These are phyloP conservation scores for Pangasianodon hypophthalmus DNA, from an alignment of 2,113 vertebrate species.

Conservation along the genomic window DNA sequence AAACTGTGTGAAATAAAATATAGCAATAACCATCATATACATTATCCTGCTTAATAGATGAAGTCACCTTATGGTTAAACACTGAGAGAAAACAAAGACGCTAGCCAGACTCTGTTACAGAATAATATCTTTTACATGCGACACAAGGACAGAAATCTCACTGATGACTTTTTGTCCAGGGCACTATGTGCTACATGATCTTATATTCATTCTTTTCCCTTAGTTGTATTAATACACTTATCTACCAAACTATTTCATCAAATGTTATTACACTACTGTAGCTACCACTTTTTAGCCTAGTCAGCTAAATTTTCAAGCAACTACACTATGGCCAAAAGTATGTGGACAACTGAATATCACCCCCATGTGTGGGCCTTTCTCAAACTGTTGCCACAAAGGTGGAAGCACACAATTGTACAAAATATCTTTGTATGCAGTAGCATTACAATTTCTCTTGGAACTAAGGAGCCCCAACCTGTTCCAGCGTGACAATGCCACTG, in stretches of 20 bases:
- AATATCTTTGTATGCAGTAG: not conserved
- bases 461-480: too few species aligned
- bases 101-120: not conserved
- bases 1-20: not conserved
- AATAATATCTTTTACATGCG: not conserved
- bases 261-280: not conserved
- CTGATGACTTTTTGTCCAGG: not conserved
- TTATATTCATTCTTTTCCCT: not conserved
- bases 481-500: not conserved
- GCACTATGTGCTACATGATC: not conserved
- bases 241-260: not conserved
- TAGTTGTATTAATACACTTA: not conserved
- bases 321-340: not conserved
- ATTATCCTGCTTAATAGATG: not conserved
- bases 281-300: not conserved
- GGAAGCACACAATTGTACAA: too few species aligned
- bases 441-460: not conserved
- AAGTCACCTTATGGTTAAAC: not conserved
- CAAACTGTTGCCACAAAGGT: too few species aligned
- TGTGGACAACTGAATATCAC: not conserved
- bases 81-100: not conserved
- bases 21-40: not conserved
- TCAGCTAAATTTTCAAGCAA: not conserved
- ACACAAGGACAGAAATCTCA: not conserved
- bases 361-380: not conserved